These are phyloP conservation scores for Mystacides longicornis DNA, from an alignment of 2,888 invertebrate genomes.

Conservation along the genomic window DNA sequence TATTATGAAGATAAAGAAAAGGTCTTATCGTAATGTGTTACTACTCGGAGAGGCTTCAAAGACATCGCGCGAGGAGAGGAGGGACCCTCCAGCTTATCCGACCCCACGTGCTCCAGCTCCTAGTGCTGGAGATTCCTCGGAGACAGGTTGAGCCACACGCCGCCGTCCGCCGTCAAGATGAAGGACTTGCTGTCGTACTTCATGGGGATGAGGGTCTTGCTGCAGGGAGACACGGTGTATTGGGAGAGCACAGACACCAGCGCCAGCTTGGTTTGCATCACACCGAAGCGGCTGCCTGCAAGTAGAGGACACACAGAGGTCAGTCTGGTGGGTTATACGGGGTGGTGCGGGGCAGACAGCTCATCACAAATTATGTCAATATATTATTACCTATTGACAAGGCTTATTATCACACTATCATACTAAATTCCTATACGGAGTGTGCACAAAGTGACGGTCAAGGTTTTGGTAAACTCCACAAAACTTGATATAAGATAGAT, in stretches of 20 bases:
- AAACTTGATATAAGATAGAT: too few relatives aligned
- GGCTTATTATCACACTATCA: too few relatives aligned
- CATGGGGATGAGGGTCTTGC: neutral
- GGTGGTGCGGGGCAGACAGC: neutral
- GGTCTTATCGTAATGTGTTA: too few relatives aligned
- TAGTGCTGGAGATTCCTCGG: neutral
- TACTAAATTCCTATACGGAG: too few relatives aligned
- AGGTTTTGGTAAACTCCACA: neutral
- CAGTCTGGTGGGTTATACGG: neutral
- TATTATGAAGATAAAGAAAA: too few relatives aligned
- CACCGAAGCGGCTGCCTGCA: neutral
- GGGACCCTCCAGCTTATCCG: too few relatives aligned
- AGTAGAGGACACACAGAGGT: neutral
- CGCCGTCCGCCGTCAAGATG: neutral
- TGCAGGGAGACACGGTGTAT: neutral
- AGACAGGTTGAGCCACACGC: neutral
- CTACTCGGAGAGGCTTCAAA: too few relatives aligned
- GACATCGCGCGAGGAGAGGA: too few relatives aligned
- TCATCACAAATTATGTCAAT: neutral
- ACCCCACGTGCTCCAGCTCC: too few relatives aligned
- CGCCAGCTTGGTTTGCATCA: neutral
- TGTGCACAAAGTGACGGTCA: neutral
- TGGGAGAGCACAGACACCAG: neutral
- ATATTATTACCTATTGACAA: neutral
- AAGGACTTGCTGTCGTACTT: neutral